Evolutionary conservation across 2,888 invertebrate genomes (phyloP).

Genomic region (Gerosis bhagava): DNA sequence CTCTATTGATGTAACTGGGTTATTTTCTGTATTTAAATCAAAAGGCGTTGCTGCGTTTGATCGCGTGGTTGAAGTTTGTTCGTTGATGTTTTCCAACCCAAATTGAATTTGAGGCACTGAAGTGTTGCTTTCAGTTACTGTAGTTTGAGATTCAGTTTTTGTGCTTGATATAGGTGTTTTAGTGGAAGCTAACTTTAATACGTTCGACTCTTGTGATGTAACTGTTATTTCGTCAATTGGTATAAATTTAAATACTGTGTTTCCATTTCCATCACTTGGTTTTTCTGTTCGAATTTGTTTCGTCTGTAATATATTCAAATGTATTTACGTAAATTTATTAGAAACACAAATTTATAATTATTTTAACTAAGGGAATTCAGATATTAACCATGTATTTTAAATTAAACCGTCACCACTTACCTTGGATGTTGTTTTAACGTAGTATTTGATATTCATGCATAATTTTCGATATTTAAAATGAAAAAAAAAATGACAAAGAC

Average conservation of each 20-base stretch:
- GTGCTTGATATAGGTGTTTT: constrained; percentile 54
- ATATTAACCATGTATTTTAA: constrained; percentile 4
- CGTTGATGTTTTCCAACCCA: constrained; percentile 41
- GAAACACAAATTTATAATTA: no score
- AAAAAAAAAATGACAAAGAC: not conserved
- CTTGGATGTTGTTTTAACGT: constrained; percentile 35
- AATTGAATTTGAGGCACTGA: constrained; percentile 55
- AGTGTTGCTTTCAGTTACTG: constrained; percentile 60
- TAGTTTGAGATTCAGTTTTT: constrained; percentile 46
- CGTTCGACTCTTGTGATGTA: constrained; percentile 64
- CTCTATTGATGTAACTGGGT: constrained; percentile 31
- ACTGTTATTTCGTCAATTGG: constrained; percentile 71
- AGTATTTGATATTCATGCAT: constrained; percentile 20
- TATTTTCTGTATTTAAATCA: constrained; percentile 33
- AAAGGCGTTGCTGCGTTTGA: constrained; percentile 37
- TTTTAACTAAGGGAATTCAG: constrained; percentile 2
- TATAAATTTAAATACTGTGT: constrained; percentile 72
- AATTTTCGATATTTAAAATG: constrained; percentile 1
- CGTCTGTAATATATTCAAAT: constrained; percentile 67
- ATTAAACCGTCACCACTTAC: constrained; percentile 63
- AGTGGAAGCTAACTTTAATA: constrained; percentile 64
- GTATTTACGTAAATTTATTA: no score
- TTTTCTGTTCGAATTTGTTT: constrained; percentile 78
- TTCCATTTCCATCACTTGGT: constrained; percentile 62
- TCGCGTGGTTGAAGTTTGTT: constrained; percentile 43